Evolutionary conservation across 1,140 invertebrate species (phyloP).

Genomic region (Leucophenga varia): DNA sequence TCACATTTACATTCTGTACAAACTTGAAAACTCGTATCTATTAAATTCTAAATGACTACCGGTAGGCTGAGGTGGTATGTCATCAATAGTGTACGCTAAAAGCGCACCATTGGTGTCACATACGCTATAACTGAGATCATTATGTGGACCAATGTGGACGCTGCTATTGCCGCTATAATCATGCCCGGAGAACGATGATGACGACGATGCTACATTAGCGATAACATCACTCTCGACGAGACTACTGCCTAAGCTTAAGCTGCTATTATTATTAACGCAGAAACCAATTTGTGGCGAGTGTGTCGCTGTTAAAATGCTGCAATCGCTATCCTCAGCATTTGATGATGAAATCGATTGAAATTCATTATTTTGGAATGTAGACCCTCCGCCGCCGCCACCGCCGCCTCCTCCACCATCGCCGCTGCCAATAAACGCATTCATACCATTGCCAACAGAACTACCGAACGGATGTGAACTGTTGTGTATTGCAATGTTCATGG

Average conservation of each 20-base stretch:
- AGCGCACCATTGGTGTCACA: slow-evolving; percentile 49
- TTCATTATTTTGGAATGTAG: slow-evolving; percentile 44
- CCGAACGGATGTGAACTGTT: slow-evolving; percentile 31
- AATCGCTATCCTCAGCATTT: slow-evolving; percentile 41
- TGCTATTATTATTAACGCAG: slow-evolving; percentile 14
- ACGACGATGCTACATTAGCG: slow-evolving; percentile 24
- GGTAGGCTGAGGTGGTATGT: slow-evolving; percentile 47
- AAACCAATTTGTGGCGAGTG: slow-evolving; percentile 43
- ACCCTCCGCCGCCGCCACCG: slow-evolving; percentile 26
- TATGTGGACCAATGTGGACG: slow-evolving; percentile 32
- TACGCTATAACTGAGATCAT: slow-evolving; percentile 46
- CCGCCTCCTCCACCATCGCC: no score
- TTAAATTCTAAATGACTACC: slow-evolving; percentile 55
- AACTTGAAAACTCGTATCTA: slow-evolving; percentile 48
- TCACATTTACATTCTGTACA: slow-evolving; percentile 36
- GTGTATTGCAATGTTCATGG: slow-evolving; percentile 51
- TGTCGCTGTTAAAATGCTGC: slow-evolving; percentile 42
- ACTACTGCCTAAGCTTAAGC: slow-evolving; percentile 17
- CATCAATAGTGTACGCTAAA: slow-evolving; percentile 44
- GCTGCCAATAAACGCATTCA: no score
- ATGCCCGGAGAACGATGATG: slow-evolving; percentile 30
- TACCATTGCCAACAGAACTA: no score
- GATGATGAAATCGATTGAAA: slow-evolving; percentile 36
- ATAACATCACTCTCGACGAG: slow-evolving; percentile 34
- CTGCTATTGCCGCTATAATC: slow-evolving; percentile 30